Evolutionary conservation across 2,888 invertebrate genomes (phyloP).

Genomic region (Callimorpha dominula): DNA sequence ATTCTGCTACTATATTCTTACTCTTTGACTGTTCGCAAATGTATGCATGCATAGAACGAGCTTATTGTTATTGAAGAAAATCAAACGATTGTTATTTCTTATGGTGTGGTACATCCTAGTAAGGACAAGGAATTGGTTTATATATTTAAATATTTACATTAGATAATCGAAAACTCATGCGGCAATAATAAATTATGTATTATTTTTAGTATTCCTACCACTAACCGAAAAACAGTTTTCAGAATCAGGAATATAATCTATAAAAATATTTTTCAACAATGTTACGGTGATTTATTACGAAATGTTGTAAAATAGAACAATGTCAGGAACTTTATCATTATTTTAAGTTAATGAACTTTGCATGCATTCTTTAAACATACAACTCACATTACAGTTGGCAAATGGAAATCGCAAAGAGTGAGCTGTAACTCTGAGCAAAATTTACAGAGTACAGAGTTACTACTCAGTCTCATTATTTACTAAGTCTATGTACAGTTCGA

Average conservation of each 20-base stretch:
- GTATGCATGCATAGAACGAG: neutral
- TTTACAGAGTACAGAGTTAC: no score
- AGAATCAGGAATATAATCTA: neutral
- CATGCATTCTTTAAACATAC: neutral
- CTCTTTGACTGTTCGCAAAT: neutral
- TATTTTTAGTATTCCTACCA: neutral
- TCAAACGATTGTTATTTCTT: neutral
- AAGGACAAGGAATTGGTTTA: neutral
- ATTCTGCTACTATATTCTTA: neutral
- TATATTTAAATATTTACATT: neutral
- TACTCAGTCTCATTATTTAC: no score
- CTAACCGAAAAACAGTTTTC: neutral
- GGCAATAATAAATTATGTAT: neutral
- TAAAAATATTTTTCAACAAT: neutral
- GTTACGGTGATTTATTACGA: neutral
- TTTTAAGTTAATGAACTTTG: neutral
- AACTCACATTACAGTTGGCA: neutral
- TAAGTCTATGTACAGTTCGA: neutral
- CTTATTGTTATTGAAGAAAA: neutral
- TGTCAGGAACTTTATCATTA: neutral
- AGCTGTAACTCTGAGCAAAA: no score
- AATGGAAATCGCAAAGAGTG: no score
- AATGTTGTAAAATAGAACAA: neutral
- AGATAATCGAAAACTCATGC: neutral
- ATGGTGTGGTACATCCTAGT: neutral